These are phyloP conservation scores for Pipistrellus nathusii DNA, from an alignment of 2,797 vertebrate species.

Conservation along the genomic window DNA sequence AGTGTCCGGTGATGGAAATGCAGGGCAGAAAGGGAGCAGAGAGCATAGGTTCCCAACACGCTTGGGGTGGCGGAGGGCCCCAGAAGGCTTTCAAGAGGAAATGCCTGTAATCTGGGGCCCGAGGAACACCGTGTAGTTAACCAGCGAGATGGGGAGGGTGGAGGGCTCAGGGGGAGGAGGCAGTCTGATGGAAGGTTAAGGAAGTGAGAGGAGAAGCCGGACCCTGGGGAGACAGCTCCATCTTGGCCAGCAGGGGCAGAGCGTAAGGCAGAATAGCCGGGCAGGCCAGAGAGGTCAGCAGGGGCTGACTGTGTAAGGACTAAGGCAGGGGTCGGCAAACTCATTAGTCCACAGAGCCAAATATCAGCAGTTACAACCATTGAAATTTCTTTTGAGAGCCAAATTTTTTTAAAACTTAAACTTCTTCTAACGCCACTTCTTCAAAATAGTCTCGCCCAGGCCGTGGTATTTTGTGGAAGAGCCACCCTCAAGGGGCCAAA, in stretches of 20 bases:
- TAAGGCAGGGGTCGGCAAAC: not conserved
- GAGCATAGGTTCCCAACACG: not conserved
- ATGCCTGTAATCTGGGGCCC: not conserved
- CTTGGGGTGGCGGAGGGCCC: not conserved
- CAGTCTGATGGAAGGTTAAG: not conserved
- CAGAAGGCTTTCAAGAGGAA: not conserved
- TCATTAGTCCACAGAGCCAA: no score
- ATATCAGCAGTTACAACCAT: no score
- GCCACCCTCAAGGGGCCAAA: no score
- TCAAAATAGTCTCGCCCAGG: no score
- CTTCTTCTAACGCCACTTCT: no score
- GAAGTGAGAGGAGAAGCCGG: not conserved
- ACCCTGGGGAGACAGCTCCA: fast-evolving
- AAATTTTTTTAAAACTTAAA: no score
- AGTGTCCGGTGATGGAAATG: not conserved
- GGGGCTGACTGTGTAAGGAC: not conserved
- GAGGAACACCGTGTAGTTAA: not conserved
- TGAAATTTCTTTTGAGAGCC: no score
- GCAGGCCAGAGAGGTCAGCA: not conserved
- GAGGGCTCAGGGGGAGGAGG: not conserved
- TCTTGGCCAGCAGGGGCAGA: not conserved
- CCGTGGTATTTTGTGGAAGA: no score
- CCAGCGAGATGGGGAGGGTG: not conserved
- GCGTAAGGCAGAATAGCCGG: not conserved
- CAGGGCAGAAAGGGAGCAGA: not conserved